Conservation (phyloP, 1,140 invertebrate species). For the Chionoecetes opilio region DNA sequence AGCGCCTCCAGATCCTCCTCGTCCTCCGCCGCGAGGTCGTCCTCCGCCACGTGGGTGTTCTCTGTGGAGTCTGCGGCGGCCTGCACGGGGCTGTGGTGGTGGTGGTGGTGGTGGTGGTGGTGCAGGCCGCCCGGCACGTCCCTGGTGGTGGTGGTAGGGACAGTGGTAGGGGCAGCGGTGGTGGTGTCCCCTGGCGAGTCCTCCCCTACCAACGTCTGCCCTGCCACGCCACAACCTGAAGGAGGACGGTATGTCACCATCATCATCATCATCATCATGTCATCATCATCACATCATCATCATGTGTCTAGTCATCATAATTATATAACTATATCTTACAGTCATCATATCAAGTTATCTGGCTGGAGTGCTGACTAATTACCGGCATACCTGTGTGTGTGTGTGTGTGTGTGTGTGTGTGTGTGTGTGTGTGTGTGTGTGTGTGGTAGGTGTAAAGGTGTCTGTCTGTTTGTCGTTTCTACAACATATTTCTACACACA, state of each 20-base stretch:
- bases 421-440: too few relatives aligned
- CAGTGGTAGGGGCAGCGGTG: neutral
- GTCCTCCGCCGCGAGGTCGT: constrained; percentile 50
- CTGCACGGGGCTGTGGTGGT: constrained; percentile 66
- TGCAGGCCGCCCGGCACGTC: constrained; percentile 65
- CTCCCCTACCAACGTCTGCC: constrained; percentile 36
- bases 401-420: too few relatives aligned
- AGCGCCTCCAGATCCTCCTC: constrained; percentile 63
- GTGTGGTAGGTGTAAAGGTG: neutral
- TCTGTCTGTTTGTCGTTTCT: neutral
- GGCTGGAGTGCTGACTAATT: too few relatives aligned
- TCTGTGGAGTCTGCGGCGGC: constrained; percentile 75
- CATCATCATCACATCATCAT: neutral
- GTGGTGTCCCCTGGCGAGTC: neutral
- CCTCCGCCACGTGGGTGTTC: constrained; percentile 64
- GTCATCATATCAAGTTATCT: too few relatives aligned
- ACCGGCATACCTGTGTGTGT: too few relatives aligned
- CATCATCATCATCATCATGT: neutral
- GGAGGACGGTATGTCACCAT: neutral
- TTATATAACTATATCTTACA: too few relatives aligned
- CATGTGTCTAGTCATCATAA: neutral
- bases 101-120: neutral
- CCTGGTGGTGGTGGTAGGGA: constrained; percentile 44
- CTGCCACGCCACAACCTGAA: neutral
- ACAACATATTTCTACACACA: neutral